phyloP scores from a whole-genome alignment of 2,797 vertebrate species.

The Tragopan temminckii region DNA sequence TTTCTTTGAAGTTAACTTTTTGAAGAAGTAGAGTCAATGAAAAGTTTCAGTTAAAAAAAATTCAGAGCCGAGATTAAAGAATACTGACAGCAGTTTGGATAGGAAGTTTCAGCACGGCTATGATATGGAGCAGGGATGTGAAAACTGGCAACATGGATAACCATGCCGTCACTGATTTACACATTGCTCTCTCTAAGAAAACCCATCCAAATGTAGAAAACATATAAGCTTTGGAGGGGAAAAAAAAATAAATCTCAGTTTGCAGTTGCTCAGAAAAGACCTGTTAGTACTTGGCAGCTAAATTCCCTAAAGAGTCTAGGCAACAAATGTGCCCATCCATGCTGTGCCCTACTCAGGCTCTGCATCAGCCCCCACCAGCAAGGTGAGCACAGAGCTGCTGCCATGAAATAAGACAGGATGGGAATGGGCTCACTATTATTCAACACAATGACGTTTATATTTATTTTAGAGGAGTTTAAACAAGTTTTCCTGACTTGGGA shows the following conservation, averaged over 20 bases:
- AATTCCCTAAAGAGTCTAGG: neutral
- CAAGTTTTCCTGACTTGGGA: neutral
- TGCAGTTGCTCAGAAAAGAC: constrained; percentile 6
- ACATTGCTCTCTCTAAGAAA: neutral
- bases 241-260: neutral
- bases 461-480: neutral
- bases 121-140: neutral
- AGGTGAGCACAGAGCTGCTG: neutral
- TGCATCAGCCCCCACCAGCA: neutral
- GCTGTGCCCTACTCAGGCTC: neutral
- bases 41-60: neutral
- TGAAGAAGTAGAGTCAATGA: neutral
- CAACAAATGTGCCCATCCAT: neutral
- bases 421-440: neutral
- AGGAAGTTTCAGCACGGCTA: neutral
- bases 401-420: neutral
- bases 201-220: neutral
- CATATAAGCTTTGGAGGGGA: rapidly evolving
- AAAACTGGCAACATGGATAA: neutral
- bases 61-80: neutral
- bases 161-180: neutral
- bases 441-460: neutral
- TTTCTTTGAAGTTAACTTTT: neutral
- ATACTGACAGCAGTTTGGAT: neutral
- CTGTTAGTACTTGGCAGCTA: neutral